Evolutionary conservation across 2,113 vertebrate genomes (phyloP).

Genomic region (Gobiocypris rarus): DNA sequence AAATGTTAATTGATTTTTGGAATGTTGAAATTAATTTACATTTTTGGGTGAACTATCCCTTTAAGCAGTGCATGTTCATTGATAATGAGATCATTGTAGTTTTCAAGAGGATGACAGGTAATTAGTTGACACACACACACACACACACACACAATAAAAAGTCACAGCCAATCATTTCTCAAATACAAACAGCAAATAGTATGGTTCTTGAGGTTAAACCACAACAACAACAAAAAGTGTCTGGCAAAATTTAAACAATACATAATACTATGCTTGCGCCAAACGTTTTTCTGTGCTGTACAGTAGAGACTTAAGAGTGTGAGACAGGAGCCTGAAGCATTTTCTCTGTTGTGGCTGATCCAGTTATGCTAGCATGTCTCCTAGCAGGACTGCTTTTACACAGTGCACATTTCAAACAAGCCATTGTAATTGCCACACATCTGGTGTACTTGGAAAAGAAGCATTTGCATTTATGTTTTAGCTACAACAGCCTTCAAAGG

Average conservation of each 20-base stretch:
- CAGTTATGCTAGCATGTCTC: conserved; percentile 39
- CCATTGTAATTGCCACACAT: conserved; percentile 28
- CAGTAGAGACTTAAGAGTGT: not conserved
- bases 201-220: not conserved
- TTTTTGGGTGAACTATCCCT: no score
- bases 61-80: no score
- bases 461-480: conserved; percentile 43
- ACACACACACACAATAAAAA: no score
- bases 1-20: no score
- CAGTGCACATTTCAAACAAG: conserved; percentile 40
- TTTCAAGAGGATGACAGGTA: no score
- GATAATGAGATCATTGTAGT: no score
- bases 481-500: not conserved
- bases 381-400: not conserved
- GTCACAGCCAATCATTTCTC: no score
- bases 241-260: not conserved
- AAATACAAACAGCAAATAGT: not conserved
- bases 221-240: not conserved
- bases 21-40: no score
- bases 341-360: conserved; percentile 5
- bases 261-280: not conserved
- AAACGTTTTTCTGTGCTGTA: not conserved
- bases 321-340: not conserved
- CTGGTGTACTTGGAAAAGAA: conserved; percentile 16
- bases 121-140: no score